These are phyloP conservation scores for Bradypodion pumilum DNA, from an alignment of 2,797 vertebrate genomes.

Conservation along the genomic window DNA sequence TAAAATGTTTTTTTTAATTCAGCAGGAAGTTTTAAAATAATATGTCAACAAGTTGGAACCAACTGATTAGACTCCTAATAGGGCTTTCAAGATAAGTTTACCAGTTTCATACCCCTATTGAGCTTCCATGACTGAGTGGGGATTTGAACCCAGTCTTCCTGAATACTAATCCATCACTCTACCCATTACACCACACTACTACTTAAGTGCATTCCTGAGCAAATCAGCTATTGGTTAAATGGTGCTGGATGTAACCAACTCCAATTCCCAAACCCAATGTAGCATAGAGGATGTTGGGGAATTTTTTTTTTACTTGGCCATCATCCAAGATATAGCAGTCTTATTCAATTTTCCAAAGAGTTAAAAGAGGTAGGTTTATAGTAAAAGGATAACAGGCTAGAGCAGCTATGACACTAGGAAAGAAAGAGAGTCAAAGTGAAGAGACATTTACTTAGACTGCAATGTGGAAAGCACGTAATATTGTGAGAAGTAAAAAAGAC, in stretches of 20 bases:
- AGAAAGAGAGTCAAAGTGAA: not conserved
- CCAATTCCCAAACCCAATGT: not conserved
- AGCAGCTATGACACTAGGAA: not conserved
- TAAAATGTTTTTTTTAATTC: not conserved
- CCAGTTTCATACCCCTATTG: too few relatives aligned
- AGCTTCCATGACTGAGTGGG: too few relatives aligned
- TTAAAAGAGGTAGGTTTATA: not conserved
- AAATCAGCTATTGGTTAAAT: not conserved
- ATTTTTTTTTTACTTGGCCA: not conserved
- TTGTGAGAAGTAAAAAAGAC: not conserved
- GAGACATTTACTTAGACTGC: not conserved
- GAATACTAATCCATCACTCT: too few relatives aligned
- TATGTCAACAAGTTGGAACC: too few relatives aligned
- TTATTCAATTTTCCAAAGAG: not conserved
- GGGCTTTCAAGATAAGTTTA: too few relatives aligned
- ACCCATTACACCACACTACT: too few relatives aligned
- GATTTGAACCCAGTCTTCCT: too few relatives aligned
- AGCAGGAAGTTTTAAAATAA: accelerated
- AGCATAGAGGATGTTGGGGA: not conserved
- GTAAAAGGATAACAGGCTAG: not conserved
- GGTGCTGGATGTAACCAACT: not conserved
- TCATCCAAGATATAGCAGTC: not conserved
- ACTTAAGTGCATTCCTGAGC: not conserved
- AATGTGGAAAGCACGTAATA: not conserved
- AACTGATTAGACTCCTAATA: too few relatives aligned